Evolutionary conservation across 2,113 vertebrate species (phyloP), one percentile per base, ranked within the genome.

Genomic region (Lipophrys pholis): DNA sequence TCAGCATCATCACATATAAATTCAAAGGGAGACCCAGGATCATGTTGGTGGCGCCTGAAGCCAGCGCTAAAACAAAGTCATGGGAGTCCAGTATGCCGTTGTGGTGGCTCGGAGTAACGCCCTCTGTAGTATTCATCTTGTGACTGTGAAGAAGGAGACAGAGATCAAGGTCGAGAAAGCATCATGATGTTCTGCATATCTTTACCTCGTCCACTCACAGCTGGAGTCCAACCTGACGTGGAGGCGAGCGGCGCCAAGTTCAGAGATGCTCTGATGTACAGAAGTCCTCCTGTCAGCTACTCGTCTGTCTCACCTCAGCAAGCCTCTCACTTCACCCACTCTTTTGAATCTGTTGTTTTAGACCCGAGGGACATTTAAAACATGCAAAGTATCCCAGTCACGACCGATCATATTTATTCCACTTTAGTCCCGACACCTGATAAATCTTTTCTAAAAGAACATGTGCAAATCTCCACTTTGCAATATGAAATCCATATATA

Each of bases 1-100:
- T 75, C 50, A 79, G 55, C 45, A 6, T n/a, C 6, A n/a, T n/a
- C 12, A 48, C 45, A 6, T 48, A 48, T 7, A 6, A 11, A 48
- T 48, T 48, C 45, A 48, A 15, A 48, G 14, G 45, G 6, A 48
- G 45, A 15, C 14, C 3, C 14, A n/a, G 45, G 45, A n/a, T 0
- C 2, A 48, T 7, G 45, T 48, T n/a, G 45, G 15, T 11, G 6
- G 14, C 2, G 15, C 6, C 45, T 48, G 45, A 7, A 15, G 14
- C 6, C 6, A 48, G 5, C 6, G 6, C 14, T 15, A 48, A 48
- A 12, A 2, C 45, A 12, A 48, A 12, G 3, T 1, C 1, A 11
- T 6, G 14, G 15, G 5, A n/a, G 2, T 14, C 14, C 14, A 2
- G 1, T 0, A 48, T 7, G 7, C 6, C 2, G 12, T 7, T 1